Evolutionary conservation across 2,797 vertebrate species (phyloP).

Genomic region (Danio aesculapii): DNA sequence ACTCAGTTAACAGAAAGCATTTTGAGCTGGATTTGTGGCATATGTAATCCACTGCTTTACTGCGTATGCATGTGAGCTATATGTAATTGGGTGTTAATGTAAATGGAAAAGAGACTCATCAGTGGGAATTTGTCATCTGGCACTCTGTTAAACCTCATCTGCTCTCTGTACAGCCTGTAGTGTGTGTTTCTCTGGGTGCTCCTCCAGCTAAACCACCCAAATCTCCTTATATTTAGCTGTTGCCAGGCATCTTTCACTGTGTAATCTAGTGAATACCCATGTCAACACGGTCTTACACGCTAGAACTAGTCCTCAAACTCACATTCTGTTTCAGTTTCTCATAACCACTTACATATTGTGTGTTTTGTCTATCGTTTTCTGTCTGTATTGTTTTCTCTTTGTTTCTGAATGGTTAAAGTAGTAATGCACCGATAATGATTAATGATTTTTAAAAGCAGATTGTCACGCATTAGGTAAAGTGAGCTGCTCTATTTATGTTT

Average conservation of each 20-base stretch:
- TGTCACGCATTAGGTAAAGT: no score
- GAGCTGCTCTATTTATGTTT: no score
- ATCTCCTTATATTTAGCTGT: constrained; percentile 69
- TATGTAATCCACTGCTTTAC: constrained; percentile 36
- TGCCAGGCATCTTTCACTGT: constrained; percentile 56
- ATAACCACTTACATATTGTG: not conserved
- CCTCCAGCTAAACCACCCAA: constrained; percentile 62
- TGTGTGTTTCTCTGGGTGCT: constrained; percentile 51
- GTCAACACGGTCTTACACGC: not conserved
- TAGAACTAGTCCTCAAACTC: not conserved
- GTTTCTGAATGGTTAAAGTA: no score
- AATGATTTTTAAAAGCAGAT: no score
- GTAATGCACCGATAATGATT: no score
- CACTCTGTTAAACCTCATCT: constrained; percentile 19
- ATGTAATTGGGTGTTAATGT: constrained; percentile 36
- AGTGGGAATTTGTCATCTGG: constrained; percentile 20
- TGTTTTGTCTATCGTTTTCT: constrained; percentile 3
- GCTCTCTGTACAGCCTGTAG: not conserved
- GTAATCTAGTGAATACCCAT: constrained; percentile 58
- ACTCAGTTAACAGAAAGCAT: constrained; percentile 3
- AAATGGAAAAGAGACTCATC: constrained; percentile 34
- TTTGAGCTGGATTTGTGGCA: constrained; percentile 9
- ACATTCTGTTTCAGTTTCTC: constrained; percentile 23
- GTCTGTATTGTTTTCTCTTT: no score
- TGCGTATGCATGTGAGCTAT: constrained; percentile 21